These are phyloP conservation scores for Gymnocheta viridis DNA, from an alignment of 2,888 invertebrate species.

Conservation along the genomic window DNA sequence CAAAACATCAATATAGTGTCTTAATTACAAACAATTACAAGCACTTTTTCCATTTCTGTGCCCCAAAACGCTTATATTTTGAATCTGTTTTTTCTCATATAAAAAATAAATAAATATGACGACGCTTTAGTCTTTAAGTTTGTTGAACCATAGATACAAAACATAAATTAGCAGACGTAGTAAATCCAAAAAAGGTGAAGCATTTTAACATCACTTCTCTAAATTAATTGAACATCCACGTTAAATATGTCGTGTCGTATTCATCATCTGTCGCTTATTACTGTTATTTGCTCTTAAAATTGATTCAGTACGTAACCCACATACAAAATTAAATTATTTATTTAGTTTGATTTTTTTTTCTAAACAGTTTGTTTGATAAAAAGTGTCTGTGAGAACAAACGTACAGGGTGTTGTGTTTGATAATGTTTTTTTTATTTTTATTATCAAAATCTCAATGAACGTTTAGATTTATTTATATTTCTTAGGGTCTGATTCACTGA, in stretches of 20 bases:
- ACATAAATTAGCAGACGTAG: background rate
- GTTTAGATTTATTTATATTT: too few relatives aligned
- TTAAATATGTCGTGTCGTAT: slow-evolving; percentile 20
- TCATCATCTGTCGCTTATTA: slow-evolving; percentile 20
- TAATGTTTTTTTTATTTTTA: background rate
- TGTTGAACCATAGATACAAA: slow-evolving; percentile 51
- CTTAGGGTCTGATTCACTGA: too few relatives aligned
- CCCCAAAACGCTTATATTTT: slow-evolving; percentile 15
- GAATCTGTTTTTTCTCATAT: background rate
- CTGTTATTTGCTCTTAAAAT: slow-evolving; percentile 54
- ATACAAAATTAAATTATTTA: slow-evolving; percentile 24
- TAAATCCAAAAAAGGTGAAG: slow-evolving; percentile 43
- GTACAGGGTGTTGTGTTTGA: background rate
- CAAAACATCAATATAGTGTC: slow-evolving; percentile 1
- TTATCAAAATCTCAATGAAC: too few relatives aligned
- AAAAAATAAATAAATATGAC: background rate
- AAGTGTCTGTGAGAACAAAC: background rate
- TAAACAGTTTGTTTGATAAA: background rate
- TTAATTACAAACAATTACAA: slow-evolving; percentile 51
- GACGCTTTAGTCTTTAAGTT: slow-evolving; percentile 29
- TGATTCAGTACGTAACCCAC: slow-evolving; percentile 51
- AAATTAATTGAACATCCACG: slow-evolving; percentile 27
- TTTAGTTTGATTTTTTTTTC: background rate
- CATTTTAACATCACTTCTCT: slow-evolving; percentile 36
- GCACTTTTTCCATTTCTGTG: background rate